These are phyloP conservation scores for Neomonachus schauinslandi DNA, from an alignment of 2,113 vertebrate species.

Conservation along the genomic window DNA sequence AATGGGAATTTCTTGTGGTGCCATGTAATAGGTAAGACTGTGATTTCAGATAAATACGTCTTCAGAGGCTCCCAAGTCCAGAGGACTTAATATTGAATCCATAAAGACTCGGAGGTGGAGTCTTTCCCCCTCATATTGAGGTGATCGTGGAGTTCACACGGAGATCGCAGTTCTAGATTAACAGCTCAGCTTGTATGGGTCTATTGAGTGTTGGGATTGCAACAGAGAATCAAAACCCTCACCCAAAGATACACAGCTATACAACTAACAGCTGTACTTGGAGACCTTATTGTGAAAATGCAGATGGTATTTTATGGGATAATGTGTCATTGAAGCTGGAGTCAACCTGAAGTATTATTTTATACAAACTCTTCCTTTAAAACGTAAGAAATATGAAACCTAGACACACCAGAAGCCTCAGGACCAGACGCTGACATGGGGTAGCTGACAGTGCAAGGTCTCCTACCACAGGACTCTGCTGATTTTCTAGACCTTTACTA, in stretches of 20 bases:
- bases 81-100: not conserved
- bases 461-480: too few relatives aligned
- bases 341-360: not conserved
- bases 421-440: not conserved
- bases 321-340: not conserved
- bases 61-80: not conserved
- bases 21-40: not conserved
- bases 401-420: not conserved
- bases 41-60: not conserved
- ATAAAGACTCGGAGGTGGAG: not conserved
- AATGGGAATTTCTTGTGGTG: not conserved
- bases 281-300: not conserved
- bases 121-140: not conserved
- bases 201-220: not conserved
- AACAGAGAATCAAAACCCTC: not conserved
- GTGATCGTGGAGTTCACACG: not conserved
- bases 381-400: not conserved
- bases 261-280: not conserved
- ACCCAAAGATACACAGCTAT: not conserved
- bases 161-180: not conserved
- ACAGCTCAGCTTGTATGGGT: not conserved
- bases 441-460: not conserved
- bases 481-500: not conserved
- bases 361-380: not conserved
- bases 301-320: not conserved